Evolutionary conservation across 2,888 invertebrate species (phyloP), one percentile per base, ranked within the genome.

Genomic region (Conops quadrifasciatus): DNA sequence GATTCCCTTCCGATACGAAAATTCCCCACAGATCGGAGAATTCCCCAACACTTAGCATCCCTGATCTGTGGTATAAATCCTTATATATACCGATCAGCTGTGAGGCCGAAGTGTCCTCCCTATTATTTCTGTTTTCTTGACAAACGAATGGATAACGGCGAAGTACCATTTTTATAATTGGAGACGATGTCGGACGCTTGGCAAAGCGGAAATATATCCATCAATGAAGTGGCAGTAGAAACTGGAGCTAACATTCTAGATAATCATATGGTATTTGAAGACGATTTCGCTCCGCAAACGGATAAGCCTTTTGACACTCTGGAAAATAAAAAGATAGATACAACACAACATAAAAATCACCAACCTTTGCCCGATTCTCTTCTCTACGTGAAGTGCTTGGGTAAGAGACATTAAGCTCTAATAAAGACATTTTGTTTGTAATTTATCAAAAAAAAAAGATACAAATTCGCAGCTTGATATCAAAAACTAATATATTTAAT

Each of bases 301-400:
- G 16, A 73, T 66, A 47, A 49, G 53, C 26, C 4, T 5, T 49
- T n/a, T 49, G 13, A n/a, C 16, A 49, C 1, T 59, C 9, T 53
- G 56, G 9, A 45, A 43, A 16, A 64, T 16, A 16, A 60, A 43
- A 16, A 15, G 16, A 16, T 15, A 62, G 24, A 65, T 19, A 47
- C 81, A 71, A 77, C 78, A 43, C 80, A 83, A 71, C 79, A 76
- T 84, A 68, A 28, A 53, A 5, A 30, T 47, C 26, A 45, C 30
- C 21, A 47, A 24, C 65, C 79, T 1, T 75, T 85, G 68, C 85
- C 84, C 1, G 86, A 86, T 73, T 86, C 85, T 1, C 77, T 80
- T 43, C 80, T 79, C 60, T 86, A 86, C 71, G 85, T 93, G 69
- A 90, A 90, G 73, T 85, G 89, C 75, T 88, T 93, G 78, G 92